phyloP scores from a whole-genome alignment of 2,113 vertebrate species.

The Hiodon tergisus region DNA sequence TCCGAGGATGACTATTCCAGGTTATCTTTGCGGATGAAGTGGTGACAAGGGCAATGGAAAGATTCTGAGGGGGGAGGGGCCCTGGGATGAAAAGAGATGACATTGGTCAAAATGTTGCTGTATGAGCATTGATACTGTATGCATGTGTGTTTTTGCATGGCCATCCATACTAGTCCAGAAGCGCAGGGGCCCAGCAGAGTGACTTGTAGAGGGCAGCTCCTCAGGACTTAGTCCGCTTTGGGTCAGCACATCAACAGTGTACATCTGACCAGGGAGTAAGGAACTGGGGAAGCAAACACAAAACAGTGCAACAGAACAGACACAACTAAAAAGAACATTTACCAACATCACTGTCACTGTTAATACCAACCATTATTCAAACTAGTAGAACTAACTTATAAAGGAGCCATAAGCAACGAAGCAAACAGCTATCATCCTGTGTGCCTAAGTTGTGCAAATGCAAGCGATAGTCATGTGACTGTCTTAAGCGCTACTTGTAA shows the following conservation, averaged over 20 bases:
- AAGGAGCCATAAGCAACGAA: not conserved
- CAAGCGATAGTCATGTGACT: no score
- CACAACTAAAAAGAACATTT: not conserved
- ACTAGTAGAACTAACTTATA: not conserved
- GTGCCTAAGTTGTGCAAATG: not conserved
- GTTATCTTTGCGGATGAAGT: constrained; percentile 73
- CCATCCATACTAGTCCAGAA: constrained; percentile 85
- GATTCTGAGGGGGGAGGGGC: constrained; percentile 81
- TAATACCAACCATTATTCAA: not conserved
- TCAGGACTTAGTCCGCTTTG: constrained; percentile 74
- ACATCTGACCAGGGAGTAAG: constrained; percentile 79
- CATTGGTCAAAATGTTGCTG: not conserved
- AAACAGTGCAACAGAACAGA: constrained; percentile 7
- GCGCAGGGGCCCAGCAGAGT: constrained; percentile 67
- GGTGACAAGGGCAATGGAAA: constrained; percentile 70
- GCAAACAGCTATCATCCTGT: not conserved
- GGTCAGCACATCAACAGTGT: constrained; percentile 70
- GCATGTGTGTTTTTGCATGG: not conserved
- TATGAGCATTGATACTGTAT: not conserved
- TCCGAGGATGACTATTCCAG: constrained; percentile 64
- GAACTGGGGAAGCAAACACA: constrained; percentile 58
- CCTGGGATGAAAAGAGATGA: constrained; percentile 55
- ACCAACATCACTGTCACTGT: not conserved
- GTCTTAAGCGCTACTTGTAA: not conserved
- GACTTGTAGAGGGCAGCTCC: constrained; percentile 77